These are phyloP conservation scores for Zaprionus obscuricornis DNA, from an alignment of 2,888 invertebrate species.

Conservation along the genomic window DNA sequence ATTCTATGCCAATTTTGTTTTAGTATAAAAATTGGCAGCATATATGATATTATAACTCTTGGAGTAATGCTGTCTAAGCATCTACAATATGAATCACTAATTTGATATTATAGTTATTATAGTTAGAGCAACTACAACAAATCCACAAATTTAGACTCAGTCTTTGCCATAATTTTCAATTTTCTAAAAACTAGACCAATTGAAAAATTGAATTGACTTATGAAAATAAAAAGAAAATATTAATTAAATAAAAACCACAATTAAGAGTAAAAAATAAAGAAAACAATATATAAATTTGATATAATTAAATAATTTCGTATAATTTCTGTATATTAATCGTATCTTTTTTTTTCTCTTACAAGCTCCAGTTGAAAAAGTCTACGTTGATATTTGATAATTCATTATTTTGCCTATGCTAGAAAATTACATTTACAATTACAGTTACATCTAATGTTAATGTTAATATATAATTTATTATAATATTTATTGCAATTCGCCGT, in stretches of 20 bases:
- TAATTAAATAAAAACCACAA: not conserved
- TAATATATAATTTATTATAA: not conserved
- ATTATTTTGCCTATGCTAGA: constrained; percentile 27
- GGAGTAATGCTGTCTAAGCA: no score
- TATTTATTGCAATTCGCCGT: constrained; percentile 34
- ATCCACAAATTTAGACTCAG: constrained; percentile 54
- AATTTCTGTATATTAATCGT: constrained; percentile 20
- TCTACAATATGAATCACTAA: no score
- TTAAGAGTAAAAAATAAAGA: not conserved
- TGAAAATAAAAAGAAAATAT: not conserved
- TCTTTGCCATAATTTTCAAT: constrained; percentile 53
- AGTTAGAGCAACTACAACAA: constrained; percentile 24
- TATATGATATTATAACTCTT: no score
- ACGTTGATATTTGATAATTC: constrained; percentile 25
- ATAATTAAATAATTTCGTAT: constrained; percentile 29
- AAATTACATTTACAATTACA: constrained; percentile 23
- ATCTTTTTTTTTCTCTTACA: constrained; percentile 25
- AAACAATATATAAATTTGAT: constrained; percentile 1
- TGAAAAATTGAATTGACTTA: not conserved
- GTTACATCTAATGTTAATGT: constrained; percentile 36
- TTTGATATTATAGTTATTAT: not conserved
- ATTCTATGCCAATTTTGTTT: constrained; percentile 11
- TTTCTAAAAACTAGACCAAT: constrained; percentile 21
- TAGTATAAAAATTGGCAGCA: no score
- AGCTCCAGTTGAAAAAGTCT: constrained; percentile 48